Evolutionary conservation across 2,888 invertebrate genomes (phyloP), one percentile per base, ranked within the genome.

Genomic region (Actias luna): DNA sequence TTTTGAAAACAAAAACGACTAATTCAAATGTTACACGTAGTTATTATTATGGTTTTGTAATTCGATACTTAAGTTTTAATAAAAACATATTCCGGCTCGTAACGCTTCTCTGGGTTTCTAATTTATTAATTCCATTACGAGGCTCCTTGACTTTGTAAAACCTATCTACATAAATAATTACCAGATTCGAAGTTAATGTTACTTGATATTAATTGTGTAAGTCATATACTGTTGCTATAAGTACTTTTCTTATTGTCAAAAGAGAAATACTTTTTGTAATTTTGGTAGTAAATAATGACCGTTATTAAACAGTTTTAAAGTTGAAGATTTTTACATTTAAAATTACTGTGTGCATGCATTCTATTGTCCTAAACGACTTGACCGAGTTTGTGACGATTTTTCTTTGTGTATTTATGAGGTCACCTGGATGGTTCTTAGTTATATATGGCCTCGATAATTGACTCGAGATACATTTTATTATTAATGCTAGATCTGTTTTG

Each of bases 31-130:
- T 8, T 22, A 25, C 16, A 29, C 16, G 25, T 25, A 16, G 25
- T 16, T 59, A 18, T 16, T 59, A 18, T 18, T 58, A 16, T 12
- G 25, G 25, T 10, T 27, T 59, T 18, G n/a, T 60, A 61, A 27
- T 7, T 57, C n/a, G 18, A 18, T 39, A 39, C 29, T 39, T 16
- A 57, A 42, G 35, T 61, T 14, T n/a, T n/a, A 16, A 18, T 33
- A 59, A 59, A 33, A 59, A 50, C 16, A 35, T 59, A 22, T 62
- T 42, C 59, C 64, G 64, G 66, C 57, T 62, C 39, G 61, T 39
- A 58, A 62, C 58, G 61, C 61, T 58, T 62, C 61, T 57, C 55
- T 62, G 61, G 33, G 39, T 62, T 58, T 62, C 31, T 42, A 36
- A 61, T 61, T 55, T 61, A 61, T 57, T 55, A 61, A 55, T 61